A percentile compares a stretch with the other conserved stretches of the same genome.
phyloP scores from a whole-genome alignment of 2,797 vertebrate species.

The Arrhamphus sclerolepis region DNA sequence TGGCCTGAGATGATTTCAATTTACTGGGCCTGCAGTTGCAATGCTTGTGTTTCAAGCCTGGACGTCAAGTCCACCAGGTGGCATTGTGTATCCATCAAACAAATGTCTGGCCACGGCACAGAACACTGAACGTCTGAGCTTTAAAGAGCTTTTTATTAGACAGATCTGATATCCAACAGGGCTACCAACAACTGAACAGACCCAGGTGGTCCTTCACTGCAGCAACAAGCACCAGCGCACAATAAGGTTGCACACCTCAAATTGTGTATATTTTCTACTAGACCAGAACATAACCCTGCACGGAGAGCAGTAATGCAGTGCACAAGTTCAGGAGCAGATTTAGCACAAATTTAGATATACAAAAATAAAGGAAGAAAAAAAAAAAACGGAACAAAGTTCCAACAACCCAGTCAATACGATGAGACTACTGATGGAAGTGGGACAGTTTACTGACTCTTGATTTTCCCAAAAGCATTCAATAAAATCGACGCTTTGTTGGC shows the following conservation, averaged over 20 bases:
- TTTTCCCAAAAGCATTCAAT: too few species aligned
- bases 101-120: not conserved
- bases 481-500: too few species aligned
- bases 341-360: too few species aligned
- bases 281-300: too few species aligned
- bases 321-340: too few species aligned
- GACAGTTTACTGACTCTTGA: too few species aligned
- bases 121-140: conserved; percentile 1
- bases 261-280: not conserved
- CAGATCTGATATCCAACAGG: conserved; percentile 73
- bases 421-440: too few species aligned
- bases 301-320: too few species aligned
- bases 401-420: too few species aligned
- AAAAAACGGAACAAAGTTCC: too few species aligned
- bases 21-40: not conserved
- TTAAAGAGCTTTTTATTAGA: conserved; percentile 4
- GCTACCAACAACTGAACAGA: not conserved
- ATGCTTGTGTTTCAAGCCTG: not conserved
- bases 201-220: conserved; percentile 41
- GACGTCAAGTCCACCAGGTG: conserved; percentile 37
- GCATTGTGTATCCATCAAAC: conserved; percentile 41
- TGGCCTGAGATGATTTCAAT: not conserved
- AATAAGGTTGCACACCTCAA: accelerated
- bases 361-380: too few species aligned
- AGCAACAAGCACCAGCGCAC: conserved; percentile 63